Evolutionary conservation across 2,888 invertebrate species (phyloP), one percentile per base, ranked within the genome.

Genomic region (Leptinotarsa rubiginosa): DNA sequence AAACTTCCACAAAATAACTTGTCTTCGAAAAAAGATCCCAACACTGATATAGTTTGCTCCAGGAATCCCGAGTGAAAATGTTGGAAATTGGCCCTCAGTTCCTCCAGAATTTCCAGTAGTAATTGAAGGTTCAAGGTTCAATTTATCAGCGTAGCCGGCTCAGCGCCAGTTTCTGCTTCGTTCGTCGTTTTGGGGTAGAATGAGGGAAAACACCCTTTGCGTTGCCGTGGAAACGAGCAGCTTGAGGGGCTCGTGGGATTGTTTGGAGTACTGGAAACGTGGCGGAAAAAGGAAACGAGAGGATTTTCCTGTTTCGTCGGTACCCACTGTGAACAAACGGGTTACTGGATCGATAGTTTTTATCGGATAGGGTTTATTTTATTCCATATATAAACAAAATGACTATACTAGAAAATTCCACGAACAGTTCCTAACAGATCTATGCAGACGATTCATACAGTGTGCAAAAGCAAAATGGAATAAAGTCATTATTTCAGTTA

Each of bases 91-190:
- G 16, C 49, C 16, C 49, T 16, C 16, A 49, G 49, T 49, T 49
- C 49, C 49, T 16, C 15, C 49, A 49, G 49, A 49, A 49, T 49
- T 49, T 49, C 49, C 16, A 16, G 49, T 22, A 22, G 56, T 56
- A 22, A 62, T 62, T 62, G 31, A 62, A 31, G 62, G 62, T 62
- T 62, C 62, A 31, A 62, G 62, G 62, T 31, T 31, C n/a, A 62
- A 62, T 62, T 62, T 62, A 25, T 31, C 31, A 62, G 22, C 59
- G 59, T 25, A 31, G 25, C n/a, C 16, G n/a, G 25, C 31, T 62
- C 18, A 16, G 7, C 31, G 31, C 1, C 31, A 31, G 31, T 31
- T 31, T 31, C 31, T 31, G 31, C 31, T 31, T 41, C 16, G 31
- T 62, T 62, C 62, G 62, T 62, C 31, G 7, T 62, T 31, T 31